Evolutionary conservation across 2,797 vertebrate genomes (phyloP).

Genomic region (Molossus molossus): DNA sequence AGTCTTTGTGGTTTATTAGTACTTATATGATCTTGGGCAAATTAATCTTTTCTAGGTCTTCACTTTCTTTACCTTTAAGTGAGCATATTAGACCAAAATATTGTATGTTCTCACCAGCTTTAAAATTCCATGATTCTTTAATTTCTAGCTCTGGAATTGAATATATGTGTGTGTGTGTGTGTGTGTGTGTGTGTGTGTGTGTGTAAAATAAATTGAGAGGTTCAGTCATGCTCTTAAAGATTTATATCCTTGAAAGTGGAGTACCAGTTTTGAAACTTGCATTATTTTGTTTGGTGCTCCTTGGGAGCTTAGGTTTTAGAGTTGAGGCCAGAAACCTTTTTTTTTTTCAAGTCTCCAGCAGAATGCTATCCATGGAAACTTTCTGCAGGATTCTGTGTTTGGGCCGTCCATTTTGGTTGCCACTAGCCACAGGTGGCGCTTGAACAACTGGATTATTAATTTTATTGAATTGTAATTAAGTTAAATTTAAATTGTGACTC

Average conservation of each 20-base stretch:
- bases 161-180: neutral
- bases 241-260: constrained; percentile 17
- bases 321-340: neutral
- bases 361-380: neutral
- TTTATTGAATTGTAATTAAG: constrained; percentile 13
- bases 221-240: neutral
- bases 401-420: neutral
- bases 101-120: constrained; percentile 13
- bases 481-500: neutral
- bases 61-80: neutral
- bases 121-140: constrained; percentile 6
- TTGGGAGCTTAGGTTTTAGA: constrained; percentile 32
- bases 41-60: constrained; percentile 25
- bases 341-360: neutral
- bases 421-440: neutral
- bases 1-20: neutral
- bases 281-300: constrained; percentile 45
- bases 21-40: neutral
- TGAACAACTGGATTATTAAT: neutral
- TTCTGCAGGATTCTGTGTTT: neutral
- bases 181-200: too few relatives aligned
- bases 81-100: neutral
- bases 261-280: neutral
- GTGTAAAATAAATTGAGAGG: neutral
- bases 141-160: neutral